phyloP scores from a whole-genome alignment of 2,888 invertebrate species.

The Gonocerus acuteangulatus region DNA sequence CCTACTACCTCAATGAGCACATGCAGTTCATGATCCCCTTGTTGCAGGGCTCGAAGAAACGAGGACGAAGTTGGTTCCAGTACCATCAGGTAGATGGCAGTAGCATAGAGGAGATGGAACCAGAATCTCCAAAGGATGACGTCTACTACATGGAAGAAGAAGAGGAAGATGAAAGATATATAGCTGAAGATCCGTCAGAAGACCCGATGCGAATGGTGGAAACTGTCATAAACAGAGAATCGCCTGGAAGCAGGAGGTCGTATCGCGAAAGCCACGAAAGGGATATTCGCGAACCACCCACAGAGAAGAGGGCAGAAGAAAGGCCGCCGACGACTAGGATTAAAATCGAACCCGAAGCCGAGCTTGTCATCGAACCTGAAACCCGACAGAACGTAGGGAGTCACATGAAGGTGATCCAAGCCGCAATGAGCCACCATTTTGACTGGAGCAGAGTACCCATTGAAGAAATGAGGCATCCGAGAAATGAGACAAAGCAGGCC shows the following conservation, averaged over 20 bases:
- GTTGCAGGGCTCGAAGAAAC: not conserved
- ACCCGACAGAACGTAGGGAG: no score
- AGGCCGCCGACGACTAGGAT: not conserved
- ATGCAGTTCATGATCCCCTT: slow-evolving; percentile 13
- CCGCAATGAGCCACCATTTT: no score
- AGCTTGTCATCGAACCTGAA: not conserved
- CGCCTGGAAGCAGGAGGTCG: not conserved
- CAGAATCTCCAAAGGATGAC: not conserved
- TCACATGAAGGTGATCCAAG: no score
- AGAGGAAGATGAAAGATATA: not conserved
- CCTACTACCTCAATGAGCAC: slow-evolving; percentile 3
- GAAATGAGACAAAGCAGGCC: no score
- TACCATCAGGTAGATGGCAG: not conserved
- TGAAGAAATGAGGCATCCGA: no score
- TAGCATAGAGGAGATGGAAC: not conserved
- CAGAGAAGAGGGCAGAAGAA: not conserved
- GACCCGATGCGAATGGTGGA: not conserved
- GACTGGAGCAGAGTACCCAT: no score
- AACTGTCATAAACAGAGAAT: not conserved
- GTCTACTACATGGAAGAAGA: no score
- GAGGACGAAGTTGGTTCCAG: not conserved
- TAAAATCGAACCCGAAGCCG: not conserved
- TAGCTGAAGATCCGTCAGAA: not conserved
- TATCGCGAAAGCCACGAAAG: not conserved
- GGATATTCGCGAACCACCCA: no score